phyloP scores from a whole-genome alignment of 2,888 invertebrate species.

The Apodemia mormo region DNA sequence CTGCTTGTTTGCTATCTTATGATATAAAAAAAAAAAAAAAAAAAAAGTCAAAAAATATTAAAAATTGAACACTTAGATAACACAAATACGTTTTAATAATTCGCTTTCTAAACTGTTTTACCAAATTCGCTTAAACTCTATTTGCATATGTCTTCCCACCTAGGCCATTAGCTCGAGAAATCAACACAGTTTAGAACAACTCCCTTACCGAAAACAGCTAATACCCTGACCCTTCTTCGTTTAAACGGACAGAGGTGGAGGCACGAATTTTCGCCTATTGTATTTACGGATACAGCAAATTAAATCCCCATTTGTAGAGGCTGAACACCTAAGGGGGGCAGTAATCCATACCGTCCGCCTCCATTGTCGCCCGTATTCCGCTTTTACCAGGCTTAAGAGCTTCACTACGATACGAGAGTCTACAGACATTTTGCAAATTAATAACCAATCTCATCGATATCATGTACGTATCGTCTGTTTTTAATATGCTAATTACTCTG shows the following conservation, averaged over 20 bases:
- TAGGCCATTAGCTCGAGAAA: constrained; percentile 8
- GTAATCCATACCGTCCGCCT: constrained; percentile 66
- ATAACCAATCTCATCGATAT: constrained; percentile 56
- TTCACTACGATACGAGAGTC: constrained; percentile 47
- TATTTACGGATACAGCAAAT: constrained; percentile 71
- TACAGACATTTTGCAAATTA: constrained; percentile 67
- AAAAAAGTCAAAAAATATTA: no score
- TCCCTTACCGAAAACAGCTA: constrained; percentile 36
- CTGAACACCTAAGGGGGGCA: constrained; percentile 54
- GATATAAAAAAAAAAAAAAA: no score
- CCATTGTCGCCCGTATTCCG: constrained; percentile 62
- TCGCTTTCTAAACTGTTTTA: not conserved
- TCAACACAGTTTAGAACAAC: constrained; percentile 29
- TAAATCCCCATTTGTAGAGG: constrained; percentile 70
- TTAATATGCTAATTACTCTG: constrained; percentile 29
- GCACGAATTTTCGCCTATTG: constrained; percentile 63
- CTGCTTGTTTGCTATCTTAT: no score
- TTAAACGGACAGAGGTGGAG: constrained; percentile 46
- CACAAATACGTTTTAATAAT: not conserved
- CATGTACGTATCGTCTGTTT: constrained; percentile 22
- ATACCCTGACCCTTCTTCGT: constrained; percentile 41
- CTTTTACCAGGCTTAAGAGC: constrained; percentile 65
- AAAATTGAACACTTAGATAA: no score
- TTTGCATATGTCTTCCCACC: constrained; percentile 18
- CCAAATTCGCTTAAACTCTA: not conserved